A percentile compares a stretch with the other conserved stretches of the same genome.
Conservation (phyloP, 2,797 vertebrate species). For the Gephyroberyx darwinii region DNA sequence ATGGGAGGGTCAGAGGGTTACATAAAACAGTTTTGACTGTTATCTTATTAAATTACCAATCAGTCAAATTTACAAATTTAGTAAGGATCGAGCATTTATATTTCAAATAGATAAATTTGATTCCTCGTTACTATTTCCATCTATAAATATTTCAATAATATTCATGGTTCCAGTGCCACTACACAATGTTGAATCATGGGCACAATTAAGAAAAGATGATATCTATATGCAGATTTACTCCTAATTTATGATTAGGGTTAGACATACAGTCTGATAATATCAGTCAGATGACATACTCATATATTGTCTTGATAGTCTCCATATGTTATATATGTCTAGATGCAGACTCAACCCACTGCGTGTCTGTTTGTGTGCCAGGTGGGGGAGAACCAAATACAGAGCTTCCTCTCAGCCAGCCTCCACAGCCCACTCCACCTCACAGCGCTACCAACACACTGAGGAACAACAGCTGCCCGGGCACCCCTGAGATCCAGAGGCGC, state of each 20-base stretch:
- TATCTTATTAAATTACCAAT: not conserved
- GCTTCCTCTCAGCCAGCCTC: conserved; percentile 88
- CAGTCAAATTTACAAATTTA: not conserved
- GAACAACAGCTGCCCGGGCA: conserved; percentile 73
- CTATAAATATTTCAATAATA: not conserved
- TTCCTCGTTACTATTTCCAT: not conserved
- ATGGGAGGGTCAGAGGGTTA: not conserved
- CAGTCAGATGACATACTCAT: not conserved
- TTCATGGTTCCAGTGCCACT: not conserved
- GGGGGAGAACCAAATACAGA: conserved; percentile 81
- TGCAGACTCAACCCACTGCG: not conserved
- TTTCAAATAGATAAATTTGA: not conserved
- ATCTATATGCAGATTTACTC: not conserved
- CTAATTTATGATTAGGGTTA: not conserved
- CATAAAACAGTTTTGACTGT: conserved; percentile 5
- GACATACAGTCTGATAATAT: not conserved
- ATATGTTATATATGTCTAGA: not conserved
- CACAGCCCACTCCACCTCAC: conserved; percentile 80
- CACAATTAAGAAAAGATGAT: not conserved
- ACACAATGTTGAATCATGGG: not conserved
- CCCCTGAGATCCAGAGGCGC: conserved; percentile 83
- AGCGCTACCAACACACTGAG: conserved; percentile 78
- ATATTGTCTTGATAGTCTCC: not conserved
- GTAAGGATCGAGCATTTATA: not conserved
- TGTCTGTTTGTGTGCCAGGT: conserved; percentile 70